Evolutionary conservation across 1,140 invertebrate species (phyloP), one percentile per base, ranked within the genome.

Genomic region (Paramacrobiotus metropolitanus): DNA sequence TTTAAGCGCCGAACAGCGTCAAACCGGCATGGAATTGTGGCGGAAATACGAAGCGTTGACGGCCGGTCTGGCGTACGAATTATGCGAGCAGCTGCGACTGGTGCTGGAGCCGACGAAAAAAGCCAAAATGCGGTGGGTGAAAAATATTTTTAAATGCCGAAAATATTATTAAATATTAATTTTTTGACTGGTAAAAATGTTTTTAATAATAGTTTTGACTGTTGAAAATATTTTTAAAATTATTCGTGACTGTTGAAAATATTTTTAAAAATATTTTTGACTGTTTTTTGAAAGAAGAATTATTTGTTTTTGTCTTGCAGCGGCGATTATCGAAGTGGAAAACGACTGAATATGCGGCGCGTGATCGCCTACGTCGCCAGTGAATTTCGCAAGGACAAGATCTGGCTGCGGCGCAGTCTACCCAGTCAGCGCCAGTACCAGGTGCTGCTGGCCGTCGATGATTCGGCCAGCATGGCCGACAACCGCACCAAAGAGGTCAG

Each of bases 341-440:
- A 90, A 66, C 78, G 95, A 30, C 83, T 99, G 21, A 99, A 98
- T 73, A 98, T 99, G 93, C 80, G 91, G 48, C 91, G 93, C 73
- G 79, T 93, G 1, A 95, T 99, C 69, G 86, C 91, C 0, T 99
- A 97, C 72, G 94, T 99, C 67, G 95, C 95, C 3, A 96, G 91
- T 68, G 85, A 97, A 71, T 99, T 96, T 73, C 80, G 92, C 31
- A 99, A 99, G 70, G 93, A 99, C 70, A 94, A 95, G 71, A 99
- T 99, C 68, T 99, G 95, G 95, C 68, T 99, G 65, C 76, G 93
- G 55, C 75, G 95, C 59, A 97, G 87, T 0, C 92, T 94, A 73
- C 90, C 90, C 0, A 90, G 86, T 0, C 90, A 95, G 70, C 77
- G 95, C 60, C 83, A 97, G 65, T 99, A 97, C 74, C 91, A 96